Percentiles rank a stretch among this genome's conserved stretches.
Conservation (phyloP, 1,140 invertebrate genomes). For the Proales similis region DNA sequence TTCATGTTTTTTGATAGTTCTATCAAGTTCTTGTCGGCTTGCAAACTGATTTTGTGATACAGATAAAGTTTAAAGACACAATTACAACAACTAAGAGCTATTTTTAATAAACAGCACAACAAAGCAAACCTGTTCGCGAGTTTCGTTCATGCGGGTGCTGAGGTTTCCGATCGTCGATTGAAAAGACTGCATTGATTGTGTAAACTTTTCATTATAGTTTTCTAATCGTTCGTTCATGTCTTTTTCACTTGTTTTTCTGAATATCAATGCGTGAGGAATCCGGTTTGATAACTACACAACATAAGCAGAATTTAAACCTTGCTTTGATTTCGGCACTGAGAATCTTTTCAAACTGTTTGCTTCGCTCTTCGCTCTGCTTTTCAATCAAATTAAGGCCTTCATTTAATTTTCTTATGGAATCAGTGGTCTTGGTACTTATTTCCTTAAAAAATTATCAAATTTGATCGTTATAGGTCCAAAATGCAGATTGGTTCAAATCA, state of each 20-base stretch:
- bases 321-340: conserved; percentile 51
- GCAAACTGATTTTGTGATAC: no score
- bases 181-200: not conserved
- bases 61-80: no score
- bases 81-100: no score
- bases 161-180: conserved; percentile 2
- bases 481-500: not conserved
- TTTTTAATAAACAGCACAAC: no score
- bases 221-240: conserved; percentile 11
- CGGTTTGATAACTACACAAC: not conserved
- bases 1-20: no score
- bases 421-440: conserved; percentile 42
- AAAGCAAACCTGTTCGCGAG: conserved; percentile 16
- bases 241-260: conserved; percentile 2
- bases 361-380: conserved; percentile 46
- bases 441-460: not conserved
- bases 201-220: conserved; percentile 18
- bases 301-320: conserved; percentile 41
- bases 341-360: conserved; percentile 48
- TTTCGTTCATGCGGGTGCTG: not conserved
- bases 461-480: not conserved
- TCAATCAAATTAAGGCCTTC: conserved; percentile 48
- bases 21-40: no score
- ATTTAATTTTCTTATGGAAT: conserved; percentile 48
- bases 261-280: not conserved